A percentile compares a stretch with the other conserved stretches of the same genome.
Evolutionary conservation across 2,888 invertebrate genomes (phyloP).

Genomic region (Phalera bucephala): DNA sequence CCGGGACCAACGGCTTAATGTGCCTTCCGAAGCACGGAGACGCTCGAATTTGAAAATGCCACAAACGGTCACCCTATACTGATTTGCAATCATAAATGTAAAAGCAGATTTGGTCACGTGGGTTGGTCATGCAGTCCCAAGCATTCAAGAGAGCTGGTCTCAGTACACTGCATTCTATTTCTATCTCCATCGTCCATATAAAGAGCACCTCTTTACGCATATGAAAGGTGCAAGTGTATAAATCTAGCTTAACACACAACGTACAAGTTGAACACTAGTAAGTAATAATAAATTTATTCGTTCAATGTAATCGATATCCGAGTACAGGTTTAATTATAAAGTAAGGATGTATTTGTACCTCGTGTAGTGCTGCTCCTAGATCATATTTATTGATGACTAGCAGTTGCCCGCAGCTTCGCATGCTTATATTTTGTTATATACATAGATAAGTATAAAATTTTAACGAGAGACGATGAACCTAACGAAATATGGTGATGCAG

Average conservation of each 20-base stretch:
- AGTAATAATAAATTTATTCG: slow-evolving; percentile 1
- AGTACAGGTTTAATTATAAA: slow-evolving; percentile 10
- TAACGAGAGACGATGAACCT: no score
- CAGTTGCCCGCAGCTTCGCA: slow-evolving; percentile 7
- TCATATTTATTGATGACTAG: slow-evolving; percentile 11
- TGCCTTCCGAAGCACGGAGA: no score
- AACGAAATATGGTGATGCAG: no score
- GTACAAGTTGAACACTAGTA: background rate
- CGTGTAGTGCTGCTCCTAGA: slow-evolving; percentile 8
- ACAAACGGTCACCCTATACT: no score
- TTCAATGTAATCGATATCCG: background rate
- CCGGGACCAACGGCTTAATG: no score
- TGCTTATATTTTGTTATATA: no score
- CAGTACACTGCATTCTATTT: background rate
- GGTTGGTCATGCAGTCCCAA: no score
- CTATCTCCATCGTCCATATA: background rate
- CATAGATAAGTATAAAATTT: no score
- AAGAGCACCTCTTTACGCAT: background rate
- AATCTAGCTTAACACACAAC: background rate
- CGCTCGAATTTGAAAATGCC: no score
- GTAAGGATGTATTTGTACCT: slow-evolving; percentile 21
- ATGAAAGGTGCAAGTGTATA: background rate
- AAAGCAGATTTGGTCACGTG: no score
- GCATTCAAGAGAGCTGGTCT: no score
- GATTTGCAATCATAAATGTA: no score